Evolutionary conservation across 2,888 invertebrate species (phyloP).

Genomic region (Aleiodes alternator): DNA sequence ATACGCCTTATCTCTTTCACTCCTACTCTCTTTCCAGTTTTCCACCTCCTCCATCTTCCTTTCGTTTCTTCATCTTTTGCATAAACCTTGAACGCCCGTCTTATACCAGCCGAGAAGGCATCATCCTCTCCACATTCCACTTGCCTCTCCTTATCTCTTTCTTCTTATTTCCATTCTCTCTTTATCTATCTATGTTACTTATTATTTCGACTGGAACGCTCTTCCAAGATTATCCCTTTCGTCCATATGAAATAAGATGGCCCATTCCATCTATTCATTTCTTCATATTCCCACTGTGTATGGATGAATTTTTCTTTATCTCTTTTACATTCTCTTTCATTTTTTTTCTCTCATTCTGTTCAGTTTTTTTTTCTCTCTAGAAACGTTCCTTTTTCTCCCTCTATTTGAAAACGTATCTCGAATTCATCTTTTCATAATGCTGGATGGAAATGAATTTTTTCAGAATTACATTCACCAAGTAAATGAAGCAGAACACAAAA

Average conservation of each 20-base stretch:
- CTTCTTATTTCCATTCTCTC: not conserved
- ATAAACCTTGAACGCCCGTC: no score
- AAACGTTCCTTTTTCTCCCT: not conserved
- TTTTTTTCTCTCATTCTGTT: slow-evolving; percentile 1
- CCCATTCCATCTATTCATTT: slow-evolving; percentile 33
- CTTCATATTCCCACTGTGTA: slow-evolving; percentile 38
- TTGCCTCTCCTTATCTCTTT: not conserved
- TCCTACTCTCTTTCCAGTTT: slow-evolving; percentile 20
- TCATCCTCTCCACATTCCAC: not conserved
- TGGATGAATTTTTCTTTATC: slow-evolving; percentile 16
- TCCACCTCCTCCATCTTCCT: not conserved
- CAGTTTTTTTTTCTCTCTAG: not conserved
- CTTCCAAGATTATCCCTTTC: slow-evolving; percentile 30
- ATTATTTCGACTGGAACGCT: slow-evolving; percentile 43
- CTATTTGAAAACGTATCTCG: slow-evolving; percentile 10
- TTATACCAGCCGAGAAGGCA: no score
- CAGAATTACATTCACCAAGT: not conserved
- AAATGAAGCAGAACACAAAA: not conserved
- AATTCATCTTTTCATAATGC: slow-evolving; percentile 21
- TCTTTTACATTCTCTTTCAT: slow-evolving; percentile 18
- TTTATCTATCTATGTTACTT: slow-evolving; percentile 10
- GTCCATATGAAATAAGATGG: slow-evolving; percentile 35
- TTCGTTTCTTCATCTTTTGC: no score
- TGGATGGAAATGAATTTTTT: slow-evolving; percentile 30
- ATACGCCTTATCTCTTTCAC: slow-evolving; percentile 38